Conservation (phyloP, 2,888 invertebrate species). For the Drosophila affinis region DNA sequence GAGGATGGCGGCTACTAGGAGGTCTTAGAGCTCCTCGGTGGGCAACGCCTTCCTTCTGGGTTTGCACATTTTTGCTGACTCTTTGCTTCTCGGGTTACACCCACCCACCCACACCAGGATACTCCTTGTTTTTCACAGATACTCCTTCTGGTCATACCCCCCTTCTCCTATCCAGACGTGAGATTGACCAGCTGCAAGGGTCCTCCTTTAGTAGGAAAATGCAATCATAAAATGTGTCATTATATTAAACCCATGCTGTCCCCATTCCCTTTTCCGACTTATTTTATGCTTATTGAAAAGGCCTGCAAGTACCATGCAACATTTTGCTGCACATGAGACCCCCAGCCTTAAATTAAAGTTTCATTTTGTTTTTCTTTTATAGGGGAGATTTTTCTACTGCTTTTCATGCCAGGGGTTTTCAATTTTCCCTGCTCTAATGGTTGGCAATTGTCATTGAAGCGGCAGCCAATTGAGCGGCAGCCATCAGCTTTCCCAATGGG, state of each 20-base stretch:
- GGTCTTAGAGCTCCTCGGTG: constrained; percentile 45
- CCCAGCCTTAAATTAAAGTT: constrained; percentile 10
- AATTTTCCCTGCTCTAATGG: constrained; percentile 38
- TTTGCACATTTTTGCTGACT: constrained; percentile 68
- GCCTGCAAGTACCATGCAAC: constrained; percentile 55
- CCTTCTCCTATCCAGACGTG: constrained; percentile 10
- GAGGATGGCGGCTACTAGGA: constrained; percentile 10
- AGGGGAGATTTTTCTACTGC: background rate
- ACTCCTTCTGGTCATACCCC: constrained; percentile 13
- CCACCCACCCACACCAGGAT: background rate
- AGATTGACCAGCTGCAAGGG: constrained; percentile 70
- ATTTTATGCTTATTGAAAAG: constrained; percentile 51
- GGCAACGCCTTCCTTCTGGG: constrained; percentile 35
- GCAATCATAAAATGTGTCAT: constrained; percentile 77
- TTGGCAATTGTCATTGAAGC: constrained; percentile 47
- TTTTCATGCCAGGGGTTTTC: constrained; percentile 3
- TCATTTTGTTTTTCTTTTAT: background rate
- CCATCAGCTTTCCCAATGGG: constrained; percentile 19
- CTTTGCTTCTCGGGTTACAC: constrained; percentile 45
- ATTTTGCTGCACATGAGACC: constrained; percentile 13
- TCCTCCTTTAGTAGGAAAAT: constrained; percentile 50
- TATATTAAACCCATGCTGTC: constrained; percentile 59
- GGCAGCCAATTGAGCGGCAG: constrained; percentile 34
- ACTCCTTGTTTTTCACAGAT: background rate
- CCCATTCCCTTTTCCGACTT: constrained; percentile 10